These are phyloP conservation scores for Polypterus bichir DNA, from an alignment of 2,113 vertebrate species.

Conservation along the genomic window DNA sequence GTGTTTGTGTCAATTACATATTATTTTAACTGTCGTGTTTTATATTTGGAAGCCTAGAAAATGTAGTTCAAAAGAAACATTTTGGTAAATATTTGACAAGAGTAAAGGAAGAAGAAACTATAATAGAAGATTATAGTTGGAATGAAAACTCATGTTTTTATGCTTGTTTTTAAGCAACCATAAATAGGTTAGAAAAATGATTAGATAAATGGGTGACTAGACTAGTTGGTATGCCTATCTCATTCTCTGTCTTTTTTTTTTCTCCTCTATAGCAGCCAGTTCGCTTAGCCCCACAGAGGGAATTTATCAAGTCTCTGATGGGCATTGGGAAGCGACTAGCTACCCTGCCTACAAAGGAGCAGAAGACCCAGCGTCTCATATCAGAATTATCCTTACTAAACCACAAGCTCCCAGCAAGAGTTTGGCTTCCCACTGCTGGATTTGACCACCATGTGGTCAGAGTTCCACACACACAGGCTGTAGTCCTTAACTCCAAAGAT, in stretches of 20 bases:
- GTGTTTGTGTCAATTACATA: no score
- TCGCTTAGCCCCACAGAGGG: constrained; percentile 77
- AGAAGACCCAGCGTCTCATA: constrained; percentile 84
- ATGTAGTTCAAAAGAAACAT: no score
- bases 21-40: no score
- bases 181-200: no score
- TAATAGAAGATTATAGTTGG: no score
- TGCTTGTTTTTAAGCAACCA: no score
- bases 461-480: constrained; percentile 83
- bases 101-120: no score
- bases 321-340: constrained; percentile 85
- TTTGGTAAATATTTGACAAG: no score
- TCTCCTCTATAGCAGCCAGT: constrained; percentile 49
- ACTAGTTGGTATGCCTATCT: constrained; percentile 18
- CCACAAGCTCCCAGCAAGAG: constrained; percentile 81
- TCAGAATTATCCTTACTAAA: constrained; percentile 88
- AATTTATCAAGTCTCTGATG: constrained; percentile 89
- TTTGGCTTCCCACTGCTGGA: constrained; percentile 82
- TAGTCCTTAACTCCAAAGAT: constrained; percentile 92
- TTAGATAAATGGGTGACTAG: neutral
- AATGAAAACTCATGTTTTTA: no score
- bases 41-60: no score
- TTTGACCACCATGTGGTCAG: constrained; percentile 85
- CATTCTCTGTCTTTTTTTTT: neutral
- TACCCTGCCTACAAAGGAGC: constrained; percentile 88